Evolutionary conservation across 2,888 invertebrate species (phyloP).

Genomic region (Augiades crinisus): DNA sequence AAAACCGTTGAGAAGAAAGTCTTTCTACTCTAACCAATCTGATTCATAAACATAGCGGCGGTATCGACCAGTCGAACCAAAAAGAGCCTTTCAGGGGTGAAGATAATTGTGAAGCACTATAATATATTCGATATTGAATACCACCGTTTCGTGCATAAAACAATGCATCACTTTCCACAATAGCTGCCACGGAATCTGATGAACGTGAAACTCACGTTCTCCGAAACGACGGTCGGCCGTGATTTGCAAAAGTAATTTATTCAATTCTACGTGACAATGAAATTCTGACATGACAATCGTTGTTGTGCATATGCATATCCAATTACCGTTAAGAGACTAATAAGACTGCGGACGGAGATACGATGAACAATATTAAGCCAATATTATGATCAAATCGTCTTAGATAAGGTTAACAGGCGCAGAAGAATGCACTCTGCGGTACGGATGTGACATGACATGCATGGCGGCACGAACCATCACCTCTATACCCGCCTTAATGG

Average conservation of each 20-base stretch:
- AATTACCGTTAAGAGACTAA: background rate
- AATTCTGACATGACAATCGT: constrained; percentile 13
- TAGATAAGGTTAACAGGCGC: no score
- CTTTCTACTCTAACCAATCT: no score
- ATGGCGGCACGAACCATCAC: no score
- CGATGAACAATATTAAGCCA: background rate
- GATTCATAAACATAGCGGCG: no score
- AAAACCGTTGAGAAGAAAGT: no score
- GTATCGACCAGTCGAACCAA: no score
- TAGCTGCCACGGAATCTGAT: background rate
- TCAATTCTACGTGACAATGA: constrained; percentile 17
- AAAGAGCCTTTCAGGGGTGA: no score
- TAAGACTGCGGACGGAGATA: background rate
- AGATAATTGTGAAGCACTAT: background rate
- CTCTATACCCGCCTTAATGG: no score
- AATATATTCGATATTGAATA: background rate
- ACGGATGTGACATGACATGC: no score
- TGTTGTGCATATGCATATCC: background rate
- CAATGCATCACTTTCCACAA: constrained; percentile 5
- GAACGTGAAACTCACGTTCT: constrained; percentile 13
- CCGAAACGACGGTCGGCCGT: constrained; percentile 4
- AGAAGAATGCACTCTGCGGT: no score
- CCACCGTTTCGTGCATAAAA: background rate
- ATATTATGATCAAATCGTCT: no score
- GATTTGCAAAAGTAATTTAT: constrained; percentile 23